phyloP scores from a whole-genome alignment of 2,797 vertebrate genomes.

The Phylloscopus collybita region DNA sequence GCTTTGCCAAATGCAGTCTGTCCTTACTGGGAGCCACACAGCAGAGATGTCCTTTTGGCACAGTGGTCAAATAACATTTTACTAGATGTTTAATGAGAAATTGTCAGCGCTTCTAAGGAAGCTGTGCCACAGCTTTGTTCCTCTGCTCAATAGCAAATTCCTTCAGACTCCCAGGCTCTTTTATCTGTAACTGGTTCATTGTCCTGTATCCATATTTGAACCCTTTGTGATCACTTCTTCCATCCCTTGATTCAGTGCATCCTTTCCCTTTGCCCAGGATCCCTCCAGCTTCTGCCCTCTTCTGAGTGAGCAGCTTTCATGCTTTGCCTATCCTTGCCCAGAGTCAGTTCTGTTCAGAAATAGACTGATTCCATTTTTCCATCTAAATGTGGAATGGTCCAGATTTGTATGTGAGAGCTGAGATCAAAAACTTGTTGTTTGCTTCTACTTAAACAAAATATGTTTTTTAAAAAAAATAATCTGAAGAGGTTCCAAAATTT shows the following conservation, averaged over 20 bases:
- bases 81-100: background rate
- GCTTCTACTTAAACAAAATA: conserved; percentile 57
- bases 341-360: background rate
- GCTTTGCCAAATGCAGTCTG: background rate
- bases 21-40: background rate
- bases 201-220: background rate
- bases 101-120: background rate
- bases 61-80: background rate
- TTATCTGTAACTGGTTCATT: background rate
- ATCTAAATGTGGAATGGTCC: conserved; percentile 5
- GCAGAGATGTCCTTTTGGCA: background rate
- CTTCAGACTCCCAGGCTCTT: background rate
- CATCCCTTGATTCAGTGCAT: background rate
- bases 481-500: conserved; percentile 30
- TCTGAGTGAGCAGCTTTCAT: background rate
- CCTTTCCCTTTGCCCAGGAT: background rate
- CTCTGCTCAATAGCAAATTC: background rate
- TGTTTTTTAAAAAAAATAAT: background rate
- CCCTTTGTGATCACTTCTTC: background rate
- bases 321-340: background rate
- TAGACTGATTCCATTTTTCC: background rate
- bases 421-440: conserved; percentile 59
- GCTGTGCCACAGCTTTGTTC: background rate
- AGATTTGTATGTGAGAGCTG: conserved; percentile 1
- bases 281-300: background rate